phyloP scores from a whole-genome alignment of 2,888 invertebrate genomes.

The Cristatella mucedo region DNA sequence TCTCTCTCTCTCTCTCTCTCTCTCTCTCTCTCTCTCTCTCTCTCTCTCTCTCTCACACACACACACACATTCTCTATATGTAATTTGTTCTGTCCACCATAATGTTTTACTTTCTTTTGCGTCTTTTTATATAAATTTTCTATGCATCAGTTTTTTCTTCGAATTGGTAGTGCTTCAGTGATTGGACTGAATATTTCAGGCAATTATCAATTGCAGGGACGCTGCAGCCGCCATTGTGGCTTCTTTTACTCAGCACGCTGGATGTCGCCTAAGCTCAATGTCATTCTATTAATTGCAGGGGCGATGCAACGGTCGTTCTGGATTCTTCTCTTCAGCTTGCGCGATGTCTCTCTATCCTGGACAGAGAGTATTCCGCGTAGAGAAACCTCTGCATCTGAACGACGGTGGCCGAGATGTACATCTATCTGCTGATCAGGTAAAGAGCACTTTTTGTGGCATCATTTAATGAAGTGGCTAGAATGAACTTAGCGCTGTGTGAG shows the following conservation, averaged over 20 bases:
- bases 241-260: not conserved
- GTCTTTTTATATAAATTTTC: too few relatives aligned
- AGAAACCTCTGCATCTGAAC: slow-evolving; percentile 65
- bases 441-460: too few relatives aligned
- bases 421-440: slow-evolving; percentile 67
- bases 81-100: too few relatives aligned
- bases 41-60: too few relatives aligned
- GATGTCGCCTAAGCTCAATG: not conserved
- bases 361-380: slow-evolving; percentile 75
- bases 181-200: not conserved
- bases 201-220: not conserved
- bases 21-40: too few relatives aligned
- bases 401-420: slow-evolving; percentile 58
- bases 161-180: not conserved
- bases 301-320: slow-evolving; percentile 71
- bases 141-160: not conserved
- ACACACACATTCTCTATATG: too few relatives aligned
- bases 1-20: too few relatives aligned
- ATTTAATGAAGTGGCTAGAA: too few relatives aligned
- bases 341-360: slow-evolving; percentile 76
- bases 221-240: too few relatives aligned
- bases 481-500: too few relatives aligned
- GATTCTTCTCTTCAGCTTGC: slow-evolving; percentile 86
- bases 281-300: slow-evolving; percentile 44
- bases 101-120: too few relatives aligned